These are phyloP conservation scores for Hydrolagus affinis DNA, from an alignment of 2,113 vertebrate species.

Conservation along the genomic window DNA sequence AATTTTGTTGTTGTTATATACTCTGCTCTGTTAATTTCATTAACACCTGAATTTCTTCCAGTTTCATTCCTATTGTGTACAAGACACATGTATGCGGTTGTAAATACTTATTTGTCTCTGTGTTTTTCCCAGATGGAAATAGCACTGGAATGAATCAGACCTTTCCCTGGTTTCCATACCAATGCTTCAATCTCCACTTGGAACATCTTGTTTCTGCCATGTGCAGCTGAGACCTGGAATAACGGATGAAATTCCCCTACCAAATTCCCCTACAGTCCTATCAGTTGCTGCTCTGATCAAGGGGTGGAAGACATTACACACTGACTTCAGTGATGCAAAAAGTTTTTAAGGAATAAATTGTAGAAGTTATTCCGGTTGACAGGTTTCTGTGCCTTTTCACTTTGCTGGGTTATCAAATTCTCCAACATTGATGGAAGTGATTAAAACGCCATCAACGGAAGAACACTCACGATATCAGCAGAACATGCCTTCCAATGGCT, in stretches of 20 bases:
- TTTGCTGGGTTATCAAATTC: conserved; percentile 42
- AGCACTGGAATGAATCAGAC: neutral
- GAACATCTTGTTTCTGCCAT: neutral
- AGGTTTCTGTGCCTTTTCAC: neutral
- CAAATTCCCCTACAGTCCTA: no score
- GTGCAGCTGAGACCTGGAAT: neutral
- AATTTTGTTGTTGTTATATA: no score
- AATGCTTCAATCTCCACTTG: neutral
- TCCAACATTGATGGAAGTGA: conserved; percentile 54
- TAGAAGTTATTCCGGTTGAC: neutral
- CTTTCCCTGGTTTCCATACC: neutral
- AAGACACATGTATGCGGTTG: neutral
- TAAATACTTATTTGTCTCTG: neutral
- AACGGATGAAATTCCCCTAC: no score
- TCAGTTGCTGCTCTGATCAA: no score
- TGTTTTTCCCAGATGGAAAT: neutral
- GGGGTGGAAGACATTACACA: no score
- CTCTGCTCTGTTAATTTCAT: neutral
- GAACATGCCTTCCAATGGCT: conserved; percentile 47
- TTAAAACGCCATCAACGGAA: conserved; percentile 60
- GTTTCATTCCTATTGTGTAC: no score
- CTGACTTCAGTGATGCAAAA: no score
- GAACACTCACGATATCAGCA: conserved; percentile 59
- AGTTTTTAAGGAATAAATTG: neutral
- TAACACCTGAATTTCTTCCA: neutral